Percentiles rank a stretch among this genome's conserved stretches.
Conservation (phyloP, 2,888 invertebrate species). For the Heliconius erato region DNA sequence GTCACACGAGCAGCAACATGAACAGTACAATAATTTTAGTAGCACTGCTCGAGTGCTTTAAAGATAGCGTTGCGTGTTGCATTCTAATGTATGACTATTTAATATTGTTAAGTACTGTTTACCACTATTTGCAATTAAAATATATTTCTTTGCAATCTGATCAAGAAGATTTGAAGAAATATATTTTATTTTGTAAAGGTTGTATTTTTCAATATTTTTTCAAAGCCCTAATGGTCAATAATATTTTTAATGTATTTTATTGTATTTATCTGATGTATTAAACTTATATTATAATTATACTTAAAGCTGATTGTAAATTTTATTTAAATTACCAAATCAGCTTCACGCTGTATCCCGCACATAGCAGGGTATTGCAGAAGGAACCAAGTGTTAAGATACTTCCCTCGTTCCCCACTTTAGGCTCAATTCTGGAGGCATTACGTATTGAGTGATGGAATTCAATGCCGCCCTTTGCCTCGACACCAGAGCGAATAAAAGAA, state of each 20-base stretch:
- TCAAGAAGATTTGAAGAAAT: not conserved
- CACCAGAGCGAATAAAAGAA: too few relatives aligned
- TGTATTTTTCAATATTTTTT: not conserved
- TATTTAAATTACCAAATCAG: too few relatives aligned
- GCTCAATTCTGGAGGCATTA: too few relatives aligned
- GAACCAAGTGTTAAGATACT: too few relatives aligned
- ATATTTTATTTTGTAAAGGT: not conserved
- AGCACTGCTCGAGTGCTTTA: slow-evolving; percentile 11
- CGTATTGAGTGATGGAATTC: too few relatives aligned
- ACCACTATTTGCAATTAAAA: not conserved
- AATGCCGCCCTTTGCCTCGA: too few relatives aligned
- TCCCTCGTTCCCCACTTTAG: too few relatives aligned
- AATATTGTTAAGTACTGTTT: slow-evolving; percentile 18
- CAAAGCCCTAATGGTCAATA: not conserved
- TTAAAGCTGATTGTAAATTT: too few relatives aligned
- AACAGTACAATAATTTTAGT: slow-evolving; percentile 33
- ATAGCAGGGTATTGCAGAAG: too few relatives aligned
- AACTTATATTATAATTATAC: too few relatives aligned
- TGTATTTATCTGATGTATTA: too few relatives aligned
- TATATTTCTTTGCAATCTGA: not conserved
- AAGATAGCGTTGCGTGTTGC: slow-evolving; percentile 38
- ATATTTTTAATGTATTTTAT: not conserved
- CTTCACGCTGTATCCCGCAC: too few relatives aligned
- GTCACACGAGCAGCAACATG: slow-evolving; percentile 17
- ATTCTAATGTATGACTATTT: slow-evolving; percentile 29